These are phyloP conservation scores for Tetranychus urticae DNA, from an alignment of 1,140 invertebrate genomes.

Conservation along the genomic window DNA sequence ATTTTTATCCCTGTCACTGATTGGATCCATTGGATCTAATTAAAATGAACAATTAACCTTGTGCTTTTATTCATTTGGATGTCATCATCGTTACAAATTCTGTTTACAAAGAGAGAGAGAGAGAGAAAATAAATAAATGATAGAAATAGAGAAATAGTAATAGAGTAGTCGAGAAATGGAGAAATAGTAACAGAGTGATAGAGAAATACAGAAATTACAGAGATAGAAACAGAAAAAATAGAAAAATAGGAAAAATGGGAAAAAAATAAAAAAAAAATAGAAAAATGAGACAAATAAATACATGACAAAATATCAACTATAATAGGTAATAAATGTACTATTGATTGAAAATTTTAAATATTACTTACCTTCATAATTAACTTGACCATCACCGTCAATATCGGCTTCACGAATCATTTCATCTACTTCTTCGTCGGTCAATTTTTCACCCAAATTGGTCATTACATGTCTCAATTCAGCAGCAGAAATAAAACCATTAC, in stretches of 20 bases:
- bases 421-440: slow-evolving; percentile 58
- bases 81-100: slow-evolving; percentile 98
- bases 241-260: too few relatives aligned
- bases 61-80: slow-evolving; percentile 49
- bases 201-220: background rate
- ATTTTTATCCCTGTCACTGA: too few relatives aligned
- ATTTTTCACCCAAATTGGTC: too few relatives aligned
- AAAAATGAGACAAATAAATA: background rate
- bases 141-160: background rate
- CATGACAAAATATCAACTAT: background rate
- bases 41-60: too few relatives aligned
- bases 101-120: background rate
- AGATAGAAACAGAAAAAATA: too few relatives aligned
- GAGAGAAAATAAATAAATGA: background rate
- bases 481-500: slow-evolving; percentile 88
- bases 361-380: slow-evolving; percentile 97
- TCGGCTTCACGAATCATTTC: slow-evolving; percentile 96
- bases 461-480: slow-evolving; percentile 63
- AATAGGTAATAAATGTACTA: background rate
- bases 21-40: too few relatives aligned
- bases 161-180: background rate
- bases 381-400: slow-evolving; percentile 94
- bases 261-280: background rate
- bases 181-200: background rate
- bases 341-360: background rate